Evolutionary conservation across 2,797 vertebrate genomes (phyloP).

Genomic region (Chelonia mydas): DNA sequence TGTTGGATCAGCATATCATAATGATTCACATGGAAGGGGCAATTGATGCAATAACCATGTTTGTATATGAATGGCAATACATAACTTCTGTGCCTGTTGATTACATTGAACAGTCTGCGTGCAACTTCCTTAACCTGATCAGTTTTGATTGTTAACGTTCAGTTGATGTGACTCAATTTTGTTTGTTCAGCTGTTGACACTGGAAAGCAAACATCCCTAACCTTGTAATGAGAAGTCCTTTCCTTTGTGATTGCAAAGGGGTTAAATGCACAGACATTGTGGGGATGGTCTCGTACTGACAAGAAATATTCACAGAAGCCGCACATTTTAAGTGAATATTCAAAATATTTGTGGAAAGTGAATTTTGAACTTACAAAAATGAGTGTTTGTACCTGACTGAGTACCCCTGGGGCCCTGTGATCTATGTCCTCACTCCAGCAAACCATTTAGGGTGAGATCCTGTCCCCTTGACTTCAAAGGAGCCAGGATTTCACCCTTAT

Average conservation of each 20-base stretch:
- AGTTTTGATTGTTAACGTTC: not conserved
- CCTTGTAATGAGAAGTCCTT: not conserved
- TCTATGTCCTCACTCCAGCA: not conserved
- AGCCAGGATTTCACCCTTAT: not conserved
- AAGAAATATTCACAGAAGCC: not conserved
- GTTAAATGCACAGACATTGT: not conserved
- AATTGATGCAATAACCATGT: not conserved
- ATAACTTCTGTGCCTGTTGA: conserved; percentile 10
- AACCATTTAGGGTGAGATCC: not conserved
- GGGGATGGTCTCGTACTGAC: not conserved
- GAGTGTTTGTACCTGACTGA: not conserved
- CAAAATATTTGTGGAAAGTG: not conserved
- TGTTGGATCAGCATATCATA: not conserved
- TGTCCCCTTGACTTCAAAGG: not conserved
- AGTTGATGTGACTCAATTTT: conserved; percentile 21
- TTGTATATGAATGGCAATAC: not conserved
- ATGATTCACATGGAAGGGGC: not conserved
- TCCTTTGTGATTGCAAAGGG: not conserved
- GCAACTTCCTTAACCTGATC: not conserved
- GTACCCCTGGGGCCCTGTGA: not conserved
- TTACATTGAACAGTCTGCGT: not conserved
- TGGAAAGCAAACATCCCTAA: not conserved
- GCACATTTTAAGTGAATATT: not conserved
- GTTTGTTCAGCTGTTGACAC: conserved; percentile 24
- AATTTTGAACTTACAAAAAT: not conserved